A percentile compares a stretch with the other conserved stretches of the same genome.
Evolutionary conservation across 30 jellyfish, hydroid and myxozoan species (phyloP).

Genomic region (Aurelia coerulea): DNA sequence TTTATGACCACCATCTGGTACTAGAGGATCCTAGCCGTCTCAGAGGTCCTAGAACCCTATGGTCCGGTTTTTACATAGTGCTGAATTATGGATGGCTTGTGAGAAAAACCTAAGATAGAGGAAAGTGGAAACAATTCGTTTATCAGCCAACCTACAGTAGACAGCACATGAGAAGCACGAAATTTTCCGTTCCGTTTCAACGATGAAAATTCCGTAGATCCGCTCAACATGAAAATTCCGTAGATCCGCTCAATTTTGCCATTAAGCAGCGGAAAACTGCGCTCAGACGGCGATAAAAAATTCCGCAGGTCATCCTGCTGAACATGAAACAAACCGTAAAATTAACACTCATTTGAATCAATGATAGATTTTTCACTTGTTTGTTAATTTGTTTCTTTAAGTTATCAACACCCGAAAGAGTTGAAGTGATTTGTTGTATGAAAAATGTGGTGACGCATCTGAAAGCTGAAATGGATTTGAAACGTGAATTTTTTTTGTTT

Average conservation of each 20-base stretch:
- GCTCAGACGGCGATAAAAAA: slow-evolving; percentile 48
- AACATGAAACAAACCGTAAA: slow-evolving; percentile 22
- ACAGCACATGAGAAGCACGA: too few species aligned
- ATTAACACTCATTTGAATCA: slow-evolving; percentile 20
- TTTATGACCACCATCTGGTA: too few species aligned
- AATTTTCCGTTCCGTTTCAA: neutral
- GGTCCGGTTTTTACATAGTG: too few species aligned
- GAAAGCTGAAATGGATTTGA: too few species aligned
- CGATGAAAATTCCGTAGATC: slow-evolving; percentile 11
- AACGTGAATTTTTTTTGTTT: too few species aligned
- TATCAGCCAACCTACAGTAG: too few species aligned
- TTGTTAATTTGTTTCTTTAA: slow-evolving; percentile 8
- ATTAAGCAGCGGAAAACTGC: slow-evolving; percentile 44
- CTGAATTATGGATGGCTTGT: too few species aligned
- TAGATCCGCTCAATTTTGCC: slow-evolving; percentile 36
- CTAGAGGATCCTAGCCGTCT: too few species aligned
- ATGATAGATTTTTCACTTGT: slow-evolving; percentile 14
- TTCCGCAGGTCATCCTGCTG: slow-evolving; percentile 6
- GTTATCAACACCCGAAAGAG: slow-evolving; percentile 1
- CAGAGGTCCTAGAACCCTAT: too few species aligned
- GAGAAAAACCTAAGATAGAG: too few species aligned
- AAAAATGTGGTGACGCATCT: neutral
- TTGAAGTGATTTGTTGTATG: too few species aligned
- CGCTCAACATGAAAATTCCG: slow-evolving; percentile 11
- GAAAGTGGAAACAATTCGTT: too few species aligned